These are phyloP conservation scores for Stenurella melanura DNA, from an alignment of 2,888 invertebrate species.

Conservation along the genomic window DNA sequence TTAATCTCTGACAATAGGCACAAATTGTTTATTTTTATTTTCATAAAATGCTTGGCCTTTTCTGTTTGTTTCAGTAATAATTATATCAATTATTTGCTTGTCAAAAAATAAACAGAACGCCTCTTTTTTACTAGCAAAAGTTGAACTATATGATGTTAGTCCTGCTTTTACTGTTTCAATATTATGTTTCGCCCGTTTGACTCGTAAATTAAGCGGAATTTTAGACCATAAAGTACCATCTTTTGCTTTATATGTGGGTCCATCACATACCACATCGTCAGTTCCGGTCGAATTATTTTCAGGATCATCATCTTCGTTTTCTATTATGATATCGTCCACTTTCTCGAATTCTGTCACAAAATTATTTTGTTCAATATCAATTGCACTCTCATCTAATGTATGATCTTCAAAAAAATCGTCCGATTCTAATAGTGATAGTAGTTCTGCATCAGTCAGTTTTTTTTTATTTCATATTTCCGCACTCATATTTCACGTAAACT, in stretches of 20 bases:
- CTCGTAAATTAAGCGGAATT: constrained; percentile 1
- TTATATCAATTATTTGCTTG: constrained; percentile 21
- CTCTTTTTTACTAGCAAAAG: neutral
- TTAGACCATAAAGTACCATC: neutral
- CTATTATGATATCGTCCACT: constrained; percentile 9
- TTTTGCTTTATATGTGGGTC: constrained; percentile 20
- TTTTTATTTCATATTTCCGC: too few relatives aligned
- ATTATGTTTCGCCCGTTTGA: constrained; percentile 23
- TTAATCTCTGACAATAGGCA: constrained; percentile 11
- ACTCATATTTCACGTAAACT: too few relatives aligned
- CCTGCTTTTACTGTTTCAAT: constrained; percentile 27
- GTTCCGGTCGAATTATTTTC: neutral
- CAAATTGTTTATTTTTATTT: constrained; percentile 33
- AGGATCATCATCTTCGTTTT: constrained; percentile 14
- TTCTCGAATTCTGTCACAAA: constrained; percentile 22
- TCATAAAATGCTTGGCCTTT: constrained; percentile 22
- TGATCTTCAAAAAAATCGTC: too few relatives aligned
- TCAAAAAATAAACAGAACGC: constrained; percentile 24
- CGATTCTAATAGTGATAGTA: neutral
- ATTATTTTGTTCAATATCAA: constrained; percentile 20
- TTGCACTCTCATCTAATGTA: neutral
- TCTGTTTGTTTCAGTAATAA: neutral
- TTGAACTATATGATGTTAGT: constrained; percentile 15
- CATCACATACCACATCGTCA: constrained; percentile 9
- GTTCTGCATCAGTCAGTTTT: too few relatives aligned